Percentiles rank a stretch among this genome's conserved stretches.
These are phyloP conservation scores for Hypsibius dujardini DNA, from an alignment of 1,140 invertebrate genomes.

Conservation along the genomic window DNA sequence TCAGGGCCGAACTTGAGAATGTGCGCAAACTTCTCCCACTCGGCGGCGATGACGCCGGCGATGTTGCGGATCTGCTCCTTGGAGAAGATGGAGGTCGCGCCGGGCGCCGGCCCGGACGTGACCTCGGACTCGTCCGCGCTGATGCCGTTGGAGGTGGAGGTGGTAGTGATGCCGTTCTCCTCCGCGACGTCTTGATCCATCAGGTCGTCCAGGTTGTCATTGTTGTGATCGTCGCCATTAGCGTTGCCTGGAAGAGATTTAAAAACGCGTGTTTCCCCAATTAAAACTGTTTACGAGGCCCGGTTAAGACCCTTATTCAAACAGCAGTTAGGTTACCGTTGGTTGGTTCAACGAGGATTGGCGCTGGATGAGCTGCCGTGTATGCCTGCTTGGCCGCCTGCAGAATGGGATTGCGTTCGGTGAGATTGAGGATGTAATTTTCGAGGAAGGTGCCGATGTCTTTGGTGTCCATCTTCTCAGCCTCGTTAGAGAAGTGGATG, in stretches of 20 bases:
- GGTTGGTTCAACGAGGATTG: constrained; percentile 18
- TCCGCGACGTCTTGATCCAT: constrained; percentile 21
- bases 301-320: too few relatives aligned
- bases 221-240: constrained; percentile 22
- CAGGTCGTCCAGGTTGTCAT: constrained; percentile 21
- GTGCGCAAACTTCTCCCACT: neutral
- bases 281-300: too few relatives aligned
- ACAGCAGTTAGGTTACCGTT: too few relatives aligned
- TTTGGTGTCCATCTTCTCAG: constrained; percentile 3
- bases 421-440: neutral
- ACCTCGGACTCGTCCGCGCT: too few relatives aligned
- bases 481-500: constrained; percentile 11
- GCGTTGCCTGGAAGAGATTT: too few relatives aligned
- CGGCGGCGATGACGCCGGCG: neutral
- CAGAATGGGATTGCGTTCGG: neutral
- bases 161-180: too few relatives aligned
- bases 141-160: too few relatives aligned
- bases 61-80: neutral
- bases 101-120: constrained; percentile 19
- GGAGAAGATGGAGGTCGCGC: neutral
- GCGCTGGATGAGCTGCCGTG: neutral
- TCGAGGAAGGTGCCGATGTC: constrained; percentile 10
- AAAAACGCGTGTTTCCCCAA: too few relatives aligned
- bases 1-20: constrained; percentile 1
- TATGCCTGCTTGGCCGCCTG: neutral